Percentiles rank a stretch among this genome's conserved stretches.
phyloP scores from a whole-genome alignment of 37 sponge, comb jelly and placozoan species.

The Halichondria panicea region DNA sequence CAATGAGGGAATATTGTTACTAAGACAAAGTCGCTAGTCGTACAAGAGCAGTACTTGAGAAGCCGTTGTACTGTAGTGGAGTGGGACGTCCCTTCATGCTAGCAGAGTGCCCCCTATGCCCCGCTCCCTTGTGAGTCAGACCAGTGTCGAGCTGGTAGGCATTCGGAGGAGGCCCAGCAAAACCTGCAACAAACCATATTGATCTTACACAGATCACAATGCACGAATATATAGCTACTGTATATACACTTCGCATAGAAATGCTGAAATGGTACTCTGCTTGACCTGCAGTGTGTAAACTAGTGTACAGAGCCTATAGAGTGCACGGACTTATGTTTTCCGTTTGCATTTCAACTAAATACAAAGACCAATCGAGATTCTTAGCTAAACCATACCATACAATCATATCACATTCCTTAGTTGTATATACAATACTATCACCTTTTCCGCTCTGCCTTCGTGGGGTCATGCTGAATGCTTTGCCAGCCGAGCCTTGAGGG shows the following conservation, averaged over 20 bases:
- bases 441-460: conserved; percentile 21
- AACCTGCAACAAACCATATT: too few species aligned
- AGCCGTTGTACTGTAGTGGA: conserved; percentile 38
- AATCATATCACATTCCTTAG: not conserved
- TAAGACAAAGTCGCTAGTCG: too few species aligned
- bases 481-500: not conserved
- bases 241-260: too few species aligned
- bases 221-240: too few species aligned
- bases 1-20: too few species aligned
- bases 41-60: too few species aligned
- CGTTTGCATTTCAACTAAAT: too few species aligned
- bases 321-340: too few species aligned
- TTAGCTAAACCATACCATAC: not conserved
- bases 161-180: conserved; percentile 23
- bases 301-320: too few species aligned
- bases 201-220: not conserved
- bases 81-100: conserved; percentile 47
- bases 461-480: conserved; percentile 29
- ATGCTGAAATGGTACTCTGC: too few species aligned
- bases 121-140: conserved; percentile 9
- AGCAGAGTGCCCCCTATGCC: not conserved
- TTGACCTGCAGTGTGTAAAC: too few species aligned
- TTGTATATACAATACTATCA: not conserved
- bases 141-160: conserved; percentile 4
- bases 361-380: too few species aligned